Evolutionary conservation across 2,113 vertebrate genomes (phyloP), one percentile per base, ranked within the genome.

Genomic region (Potamarius usumacintae): DNA sequence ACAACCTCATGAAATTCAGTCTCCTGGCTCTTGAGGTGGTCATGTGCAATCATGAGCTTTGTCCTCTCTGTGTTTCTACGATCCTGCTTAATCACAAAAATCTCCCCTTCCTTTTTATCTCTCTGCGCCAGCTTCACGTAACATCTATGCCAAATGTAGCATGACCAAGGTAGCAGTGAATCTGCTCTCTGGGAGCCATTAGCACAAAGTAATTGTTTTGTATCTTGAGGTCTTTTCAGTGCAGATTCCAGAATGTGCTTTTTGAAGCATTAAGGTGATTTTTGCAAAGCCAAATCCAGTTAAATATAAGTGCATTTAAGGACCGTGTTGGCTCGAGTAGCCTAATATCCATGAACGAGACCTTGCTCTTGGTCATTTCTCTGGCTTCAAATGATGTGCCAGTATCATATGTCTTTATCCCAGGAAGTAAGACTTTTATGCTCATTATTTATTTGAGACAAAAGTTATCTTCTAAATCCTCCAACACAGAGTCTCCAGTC

Each of bases 121-220:
- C 42, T 84, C 72, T 69, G 57, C 57, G 80, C 42, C 30, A 27
- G 60, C 76, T 82, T 62, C 84, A 52, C 18, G 86, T 85, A 85
- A 62, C 34, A 4, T 81, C 85, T 60, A 22, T n/a, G 62, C 76
- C 89, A 85, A 90, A 86, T 89, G 86, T 79, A 85, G 86, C 79
- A 65, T 85, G 90, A 84, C 89, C 53, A 15, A 88, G 81, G 88
- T 87, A 83, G 83, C 76, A 69, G 76, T 62, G 11, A 25, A 42
- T 58, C 67, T 74, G 71, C 78, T 86, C 87, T 53, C 57, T 82
- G 55, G 87, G 85, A 80, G 42, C 78, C 81, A 90, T 89, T 90
- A 90, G 85, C 83, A 88, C 89, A 67, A 88, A 86, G 85, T 87
- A 90, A 90, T 90, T 88, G 88, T 90, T 88, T 69, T 72, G 86